Conservation (phyloP, 2,888 invertebrate genomes). For the Sarcophaga subvicina region DNA sequence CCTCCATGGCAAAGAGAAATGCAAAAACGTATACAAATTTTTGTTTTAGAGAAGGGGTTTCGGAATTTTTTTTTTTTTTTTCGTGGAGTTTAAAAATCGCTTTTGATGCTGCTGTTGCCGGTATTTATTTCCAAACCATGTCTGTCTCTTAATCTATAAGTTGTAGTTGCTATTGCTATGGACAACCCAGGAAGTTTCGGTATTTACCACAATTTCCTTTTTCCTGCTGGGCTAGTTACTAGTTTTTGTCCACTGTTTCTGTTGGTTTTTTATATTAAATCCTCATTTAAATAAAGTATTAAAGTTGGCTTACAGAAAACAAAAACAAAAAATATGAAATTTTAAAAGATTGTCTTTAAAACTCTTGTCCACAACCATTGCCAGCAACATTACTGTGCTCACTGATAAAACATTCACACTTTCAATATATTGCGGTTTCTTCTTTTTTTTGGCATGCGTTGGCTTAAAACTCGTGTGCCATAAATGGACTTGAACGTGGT, state of each 20-base stretch:
- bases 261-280: conserved; percentile 47
- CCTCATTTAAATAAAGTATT: conserved; percentile 24
- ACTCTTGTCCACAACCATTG: conserved; percentile 19
- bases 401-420: conserved; percentile 11
- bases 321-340: background rate
- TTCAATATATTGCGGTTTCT: conserved; percentile 62
- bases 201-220: conserved; percentile 69
- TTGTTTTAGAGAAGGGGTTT: background rate
- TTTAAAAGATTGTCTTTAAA: conserved; percentile 45
- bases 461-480: conserved; percentile 28
- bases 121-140: background rate
- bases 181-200: conserved; percentile 64
- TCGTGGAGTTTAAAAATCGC: conserved; percentile 12
- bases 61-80: background rate
- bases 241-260: conserved; percentile 28
- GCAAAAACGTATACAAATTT: background rate
- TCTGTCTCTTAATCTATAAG: conserved; percentile 1
- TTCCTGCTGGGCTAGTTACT: conserved; percentile 60
- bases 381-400: background rate
- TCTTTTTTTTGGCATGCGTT: conserved; percentile 62
- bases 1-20: no score
- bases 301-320: background rate
- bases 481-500: conserved; percentile 20
- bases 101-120: conserved; percentile 1
- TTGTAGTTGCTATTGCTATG: conserved; percentile 43